These are phyloP conservation scores for Stenodema calcarata DNA, from an alignment of 2,888 invertebrate species.

Conservation along the genomic window DNA sequence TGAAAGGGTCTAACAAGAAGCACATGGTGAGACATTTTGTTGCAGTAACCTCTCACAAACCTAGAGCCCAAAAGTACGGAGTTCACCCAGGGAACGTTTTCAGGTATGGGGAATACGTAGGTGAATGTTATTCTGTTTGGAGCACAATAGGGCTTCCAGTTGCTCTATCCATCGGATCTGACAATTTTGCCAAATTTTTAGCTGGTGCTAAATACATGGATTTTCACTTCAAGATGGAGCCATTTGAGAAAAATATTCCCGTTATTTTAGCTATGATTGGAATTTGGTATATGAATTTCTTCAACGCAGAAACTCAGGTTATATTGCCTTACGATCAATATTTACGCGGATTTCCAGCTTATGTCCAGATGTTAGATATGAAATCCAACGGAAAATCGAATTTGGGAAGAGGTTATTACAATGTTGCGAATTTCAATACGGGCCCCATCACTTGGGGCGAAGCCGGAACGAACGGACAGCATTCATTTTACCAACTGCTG, in stretches of 20 bases:
- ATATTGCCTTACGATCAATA: conserved; percentile 97
- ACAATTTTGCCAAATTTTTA: conserved; percentile 88
- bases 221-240: conserved; percentile 84
- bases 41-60: conserved; percentile 77
- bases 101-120: conserved; percentile 67
- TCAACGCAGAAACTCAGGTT: conserved; percentile 91
- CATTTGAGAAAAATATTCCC: conserved; percentile 63
- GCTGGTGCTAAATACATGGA: conserved; percentile 93
- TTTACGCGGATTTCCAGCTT: conserved; percentile 95
- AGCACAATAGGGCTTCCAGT: conserved; percentile 98
- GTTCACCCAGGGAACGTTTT: conserved; percentile 86
- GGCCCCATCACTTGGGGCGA: conserved; percentile 95
- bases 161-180: conserved; percentile 87
- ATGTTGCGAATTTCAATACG: conserved; percentile 67
- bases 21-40: conserved; percentile 23
- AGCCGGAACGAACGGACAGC: conserved; percentile 98
- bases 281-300: conserved; percentile 93
- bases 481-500: conserved; percentile 98
- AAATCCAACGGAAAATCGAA: conserved; percentile 94
- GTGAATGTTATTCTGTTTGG: conserved; percentile 97
- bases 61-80: conserved; percentile 92
- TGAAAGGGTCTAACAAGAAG: conserved; percentile 84
- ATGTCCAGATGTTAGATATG: conserved; percentile 99
- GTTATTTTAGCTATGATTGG: conserved; percentile 90
- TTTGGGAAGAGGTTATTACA: conserved; percentile 62